Base-by-base conservation (phyloP, 2,797 vertebrate species). In the Lutjanus campechanus region DNA sequence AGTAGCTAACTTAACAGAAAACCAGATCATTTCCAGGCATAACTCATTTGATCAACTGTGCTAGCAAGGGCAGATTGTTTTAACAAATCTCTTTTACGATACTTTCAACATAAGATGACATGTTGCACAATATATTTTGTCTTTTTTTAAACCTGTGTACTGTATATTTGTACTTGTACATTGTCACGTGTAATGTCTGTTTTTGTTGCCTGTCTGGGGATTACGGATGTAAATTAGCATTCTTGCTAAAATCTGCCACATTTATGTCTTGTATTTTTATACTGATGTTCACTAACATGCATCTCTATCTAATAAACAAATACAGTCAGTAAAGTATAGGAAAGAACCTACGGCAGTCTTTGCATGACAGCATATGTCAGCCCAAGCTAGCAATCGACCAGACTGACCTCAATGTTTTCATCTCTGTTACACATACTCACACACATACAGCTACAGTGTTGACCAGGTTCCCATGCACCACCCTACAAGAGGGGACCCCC, bases 381-480 rank as follows among this genome's bases (percentile, higher is more conserved):
- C 61, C 20, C 59, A 6, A 10, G 7, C 12, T 11, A 10, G 19
- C 58, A 25, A 1, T 80, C n/a, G 56, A 68, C 11, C 10, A 3
- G 0, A 13, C 22, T 66, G 1, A 0, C 15, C 49, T 69, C 41
- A 3, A n/a, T 72, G 53, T 67, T 53, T 50, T 88, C 66, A 76
- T 59, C 71, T 62, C 58, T 64, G 58, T 65, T 54, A 58, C 76
- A 53, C 58, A 29, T 54, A 58, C 41, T 59, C 50, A 68, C 73
- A 85, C 61, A 73, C 46, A 69, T 56, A 62, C 19, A 68, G 22
- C 58, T 55, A 58, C 63, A 83, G 66, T 49, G 36, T 40, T 22
- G n/a, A 53, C n/a, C 66, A 74, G 25, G 62, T 91, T 90, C 86
- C 76, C 85, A 89, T 82, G 91, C 81, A 86, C 82, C 88, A 82